A percentile compares a stretch with the other conserved stretches of the same genome.
These are phyloP conservation scores for Campopleginae sp. DNA, from an alignment of 2,888 invertebrate genomes.

Conservation along the genomic window DNA sequence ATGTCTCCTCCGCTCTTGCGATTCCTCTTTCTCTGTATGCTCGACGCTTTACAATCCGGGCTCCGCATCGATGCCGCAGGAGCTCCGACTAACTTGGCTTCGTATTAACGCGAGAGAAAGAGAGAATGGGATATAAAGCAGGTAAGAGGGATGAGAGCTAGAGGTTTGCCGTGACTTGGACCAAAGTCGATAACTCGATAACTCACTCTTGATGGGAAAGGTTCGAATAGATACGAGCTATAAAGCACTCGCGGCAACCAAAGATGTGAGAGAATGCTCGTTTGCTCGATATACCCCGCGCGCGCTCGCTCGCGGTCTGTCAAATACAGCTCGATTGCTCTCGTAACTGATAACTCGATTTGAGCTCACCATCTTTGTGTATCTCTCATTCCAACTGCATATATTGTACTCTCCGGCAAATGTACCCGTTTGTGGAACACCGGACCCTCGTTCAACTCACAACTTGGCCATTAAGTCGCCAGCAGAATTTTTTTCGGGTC, in stretches of 20 bases:
- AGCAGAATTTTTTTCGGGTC: neutral
- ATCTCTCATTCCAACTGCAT: conserved; percentile 31
- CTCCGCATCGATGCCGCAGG: conserved; percentile 13
- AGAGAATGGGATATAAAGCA: conserved; percentile 11
- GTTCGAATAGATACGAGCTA: conserved; percentile 36
- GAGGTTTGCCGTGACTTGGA: conserved; percentile 52
- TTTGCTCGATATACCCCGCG: conserved; percentile 33
- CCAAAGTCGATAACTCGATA: conserved; percentile 67
- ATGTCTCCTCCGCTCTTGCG: conserved; percentile 31
- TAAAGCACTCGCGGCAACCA: conserved; percentile 23
- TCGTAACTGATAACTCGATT: conserved; percentile 56
- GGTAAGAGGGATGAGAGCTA: neutral
- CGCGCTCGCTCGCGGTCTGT: too few species aligned
- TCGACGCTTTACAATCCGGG: conserved; percentile 38
- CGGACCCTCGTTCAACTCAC: neutral
- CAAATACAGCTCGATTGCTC: conserved; percentile 49
- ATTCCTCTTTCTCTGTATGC: conserved; percentile 39
- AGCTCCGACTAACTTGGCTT: conserved; percentile 57
- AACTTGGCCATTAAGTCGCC: neutral
- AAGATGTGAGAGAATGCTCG: conserved; percentile 23
- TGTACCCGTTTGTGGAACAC: neutral
- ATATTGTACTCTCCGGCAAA: conserved; percentile 18
- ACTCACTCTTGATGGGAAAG: conserved; percentile 58
- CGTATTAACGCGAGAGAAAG: conserved; percentile 6
- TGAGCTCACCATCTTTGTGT: conserved; percentile 37